Evolutionary conservation across 2,888 invertebrate genomes (phyloP).

Genomic region (Microctonus aethiopoides): DNA sequence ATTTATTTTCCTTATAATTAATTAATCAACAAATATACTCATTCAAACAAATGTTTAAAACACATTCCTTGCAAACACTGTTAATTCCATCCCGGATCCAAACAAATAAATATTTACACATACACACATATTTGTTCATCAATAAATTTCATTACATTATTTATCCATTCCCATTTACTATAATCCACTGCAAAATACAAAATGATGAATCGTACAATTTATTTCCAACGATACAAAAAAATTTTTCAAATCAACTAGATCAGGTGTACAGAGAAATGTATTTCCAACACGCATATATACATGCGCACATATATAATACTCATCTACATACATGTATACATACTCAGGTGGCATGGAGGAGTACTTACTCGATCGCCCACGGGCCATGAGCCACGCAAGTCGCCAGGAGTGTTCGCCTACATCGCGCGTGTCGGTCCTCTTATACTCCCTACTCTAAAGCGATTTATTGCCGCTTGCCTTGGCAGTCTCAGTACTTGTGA

Average conservation of each 20-base stretch:
- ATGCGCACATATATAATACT: background rate
- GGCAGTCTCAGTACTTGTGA: background rate
- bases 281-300: background rate
- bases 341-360: constrained; percentile 5
- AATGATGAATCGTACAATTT: background rate
- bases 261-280: constrained; percentile 8
- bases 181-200: background rate
- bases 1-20: too few relatives aligned
- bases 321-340: background rate
- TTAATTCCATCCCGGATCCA: too few relatives aligned
- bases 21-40: too few relatives aligned
- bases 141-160: too few relatives aligned
- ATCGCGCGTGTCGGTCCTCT: constrained; percentile 23
- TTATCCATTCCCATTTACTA: too few relatives aligned
- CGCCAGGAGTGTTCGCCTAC: constrained; percentile 29
- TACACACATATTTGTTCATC: too few relatives aligned
- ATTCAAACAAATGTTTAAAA: too few relatives aligned
- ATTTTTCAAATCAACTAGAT: background rate
- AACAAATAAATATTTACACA: too few relatives aligned
- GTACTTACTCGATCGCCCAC: constrained; percentile 14
- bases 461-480: constrained; percentile 8
- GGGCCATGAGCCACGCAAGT: background rate
- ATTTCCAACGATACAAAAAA: background rate
- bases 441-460: constrained; percentile 21
- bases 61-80: too few relatives aligned